phyloP scores from a whole-genome alignment of 1,140 invertebrate genomes.

The Drosophila jambulina region DNA sequence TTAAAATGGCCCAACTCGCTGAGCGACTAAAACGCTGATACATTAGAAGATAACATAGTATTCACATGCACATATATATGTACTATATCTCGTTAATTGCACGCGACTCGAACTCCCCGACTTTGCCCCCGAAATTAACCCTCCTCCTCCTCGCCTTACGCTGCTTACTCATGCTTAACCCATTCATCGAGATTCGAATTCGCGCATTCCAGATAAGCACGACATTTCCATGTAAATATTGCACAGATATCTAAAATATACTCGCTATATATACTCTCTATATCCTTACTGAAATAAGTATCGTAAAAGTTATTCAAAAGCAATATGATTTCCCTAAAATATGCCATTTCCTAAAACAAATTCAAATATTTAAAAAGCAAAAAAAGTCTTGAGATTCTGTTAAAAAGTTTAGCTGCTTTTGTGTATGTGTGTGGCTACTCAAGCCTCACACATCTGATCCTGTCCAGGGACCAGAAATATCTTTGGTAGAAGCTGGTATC shows the following conservation, averaged over 20 bases:
- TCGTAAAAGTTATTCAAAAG: slow-evolving; percentile 41
- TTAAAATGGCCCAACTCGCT: slow-evolving; percentile 53
- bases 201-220: slow-evolving; percentile 58
- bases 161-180: slow-evolving; percentile 51
- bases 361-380: slow-evolving; percentile 50
- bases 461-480: slow-evolving; percentile 29
- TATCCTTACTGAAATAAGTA: slow-evolving; percentile 29
- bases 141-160: slow-evolving; percentile 10
- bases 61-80: slow-evolving; percentile 3
- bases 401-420: slow-evolving; percentile 57
- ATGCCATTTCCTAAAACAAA: slow-evolving; percentile 34
- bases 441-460: slow-evolving; percentile 30
- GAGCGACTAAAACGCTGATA: slow-evolving; percentile 61
- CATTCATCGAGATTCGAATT: slow-evolving; percentile 69
- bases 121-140: slow-evolving; percentile 22
- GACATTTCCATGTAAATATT: slow-evolving; percentile 71
- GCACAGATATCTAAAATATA: slow-evolving; percentile 63
- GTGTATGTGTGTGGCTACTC: slow-evolving; percentile 40
- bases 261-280: slow-evolving; percentile 29
- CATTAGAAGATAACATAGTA: slow-evolving; percentile 59
- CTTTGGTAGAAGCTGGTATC: slow-evolving; percentile 54
- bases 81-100: slow-evolving; percentile 53
- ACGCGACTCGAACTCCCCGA: slow-evolving; percentile 36
- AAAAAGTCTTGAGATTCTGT: slow-evolving; percentile 78
- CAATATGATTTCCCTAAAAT: slow-evolving; percentile 34